Evolutionary conservation across 2,888 invertebrate species (phyloP).

Genomic region (Tachina grossa): DNA sequence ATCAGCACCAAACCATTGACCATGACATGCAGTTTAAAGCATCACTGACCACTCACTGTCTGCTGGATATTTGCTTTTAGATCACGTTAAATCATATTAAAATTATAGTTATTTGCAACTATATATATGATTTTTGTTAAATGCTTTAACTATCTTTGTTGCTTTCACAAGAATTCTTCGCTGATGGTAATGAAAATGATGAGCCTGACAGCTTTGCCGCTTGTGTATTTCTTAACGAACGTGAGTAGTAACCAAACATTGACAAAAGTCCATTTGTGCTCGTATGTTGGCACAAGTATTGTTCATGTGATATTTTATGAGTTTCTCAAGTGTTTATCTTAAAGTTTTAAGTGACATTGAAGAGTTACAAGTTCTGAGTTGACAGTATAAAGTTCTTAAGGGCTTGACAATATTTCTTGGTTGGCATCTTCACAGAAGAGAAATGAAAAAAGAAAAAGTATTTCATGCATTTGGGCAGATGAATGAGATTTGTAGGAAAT

Average conservation of each 20-base stretch:
- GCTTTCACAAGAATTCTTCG: not conserved
- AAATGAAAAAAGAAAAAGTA: not conserved
- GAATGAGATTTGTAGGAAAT: not conserved
- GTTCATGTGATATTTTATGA: slow-evolving; percentile 35
- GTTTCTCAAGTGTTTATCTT: slow-evolving; percentile 40
- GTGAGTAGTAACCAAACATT: slow-evolving; percentile 57
- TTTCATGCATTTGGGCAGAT: not conserved
- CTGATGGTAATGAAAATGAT: slow-evolving; percentile 28
- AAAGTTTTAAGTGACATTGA: slow-evolving; percentile 42
- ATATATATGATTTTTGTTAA: slow-evolving; percentile 12
- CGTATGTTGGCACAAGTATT: slow-evolving; percentile 2
- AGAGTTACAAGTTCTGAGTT: slow-evolving; percentile 17
- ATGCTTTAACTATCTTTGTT: slow-evolving; percentile 19
- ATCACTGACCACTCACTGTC: slow-evolving; percentile 22
- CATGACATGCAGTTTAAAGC: slow-evolving; percentile 40
- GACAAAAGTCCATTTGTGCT: slow-evolving; percentile 19
- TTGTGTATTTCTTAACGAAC: slow-evolving; percentile 50
- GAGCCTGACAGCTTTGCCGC: slow-evolving; percentile 49
- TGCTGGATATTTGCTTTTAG: not conserved
- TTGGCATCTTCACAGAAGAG: not conserved
- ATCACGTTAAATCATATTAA: slow-evolving; percentile 33
- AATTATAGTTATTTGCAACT: slow-evolving; percentile 27
- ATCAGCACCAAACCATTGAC: slow-evolving; percentile 2
- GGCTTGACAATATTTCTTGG: not conserved
- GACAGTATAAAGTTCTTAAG: slow-evolving; percentile 12